phyloP scores from a whole-genome alignment of 2,888 invertebrate genomes.

The Scelioninae gen. 1 region DNA sequence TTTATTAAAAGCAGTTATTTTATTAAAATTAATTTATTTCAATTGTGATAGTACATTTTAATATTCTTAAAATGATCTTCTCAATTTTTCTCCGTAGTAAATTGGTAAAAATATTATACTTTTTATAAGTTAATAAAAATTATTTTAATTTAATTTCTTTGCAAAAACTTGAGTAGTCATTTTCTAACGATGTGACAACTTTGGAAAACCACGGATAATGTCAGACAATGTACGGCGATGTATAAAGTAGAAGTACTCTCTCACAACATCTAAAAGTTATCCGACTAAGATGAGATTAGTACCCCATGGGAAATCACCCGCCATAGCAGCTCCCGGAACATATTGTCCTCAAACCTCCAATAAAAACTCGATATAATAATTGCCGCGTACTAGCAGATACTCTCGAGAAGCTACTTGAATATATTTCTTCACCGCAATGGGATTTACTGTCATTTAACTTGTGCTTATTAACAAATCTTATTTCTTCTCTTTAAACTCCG shows the following conservation, averaged over 20 bases:
- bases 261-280: conserved; percentile 77
- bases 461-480: conserved; percentile 28
- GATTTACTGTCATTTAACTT: conserved; percentile 36
- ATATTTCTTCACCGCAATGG: conserved; percentile 41
- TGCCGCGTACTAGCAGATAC: conserved; percentile 74
- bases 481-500: conserved; percentile 3
- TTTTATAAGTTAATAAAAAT: too few species aligned
- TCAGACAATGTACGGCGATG: conserved; percentile 53
- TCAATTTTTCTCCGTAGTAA: too few species aligned
- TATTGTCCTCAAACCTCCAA: conserved; percentile 79
- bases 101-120: too few species aligned
- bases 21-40: too few species aligned
- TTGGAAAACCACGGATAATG: conserved; percentile 38
- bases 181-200: conserved; percentile 33
- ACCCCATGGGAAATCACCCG: conserved; percentile 82
- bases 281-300: conserved; percentile 79
- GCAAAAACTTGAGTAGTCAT: conserved; percentile 21
- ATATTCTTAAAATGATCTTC: too few species aligned
- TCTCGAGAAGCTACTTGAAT: conserved; percentile 35
- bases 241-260: conserved; percentile 72
- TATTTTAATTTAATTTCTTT: background rate
- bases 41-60: too few species aligned
- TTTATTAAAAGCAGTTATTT: too few species aligned
- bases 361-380: conserved; percentile 81
- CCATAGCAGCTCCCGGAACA: conserved; percentile 74